Evolutionary conservation across 1,140 invertebrate genomes (phyloP), one percentile per base, ranked within the genome.

Genomic region (Mizuhopecten yessoensis): DNA sequence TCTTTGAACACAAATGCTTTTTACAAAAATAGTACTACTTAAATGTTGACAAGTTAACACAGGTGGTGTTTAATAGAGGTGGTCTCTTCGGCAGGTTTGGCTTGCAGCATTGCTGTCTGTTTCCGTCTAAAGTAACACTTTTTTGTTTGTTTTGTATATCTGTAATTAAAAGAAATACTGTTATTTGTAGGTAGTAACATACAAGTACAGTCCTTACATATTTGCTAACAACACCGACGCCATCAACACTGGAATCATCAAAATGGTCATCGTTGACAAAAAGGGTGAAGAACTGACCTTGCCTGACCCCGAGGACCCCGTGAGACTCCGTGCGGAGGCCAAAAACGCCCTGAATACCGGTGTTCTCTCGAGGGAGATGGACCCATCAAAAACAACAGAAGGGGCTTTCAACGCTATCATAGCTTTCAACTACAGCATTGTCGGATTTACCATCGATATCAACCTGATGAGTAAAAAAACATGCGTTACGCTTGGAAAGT

Each of bases 151-250:
- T 39, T 39, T 39, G n/a, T n/a, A n/a, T n/a, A n/a, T n/a, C n/a
- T n/a, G n/a, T n/a, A n/a, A n/a, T n/a, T 13, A 39, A 39, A 39
- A 17, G 15, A 49, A 49, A 2, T 49, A 20, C 20, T 49, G 45
- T 49, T 49, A 7, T n/a, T 5, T 75, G 23, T 75, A 90, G 89
- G 86, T 90, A 20, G 33, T 90, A 33, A 87, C 89, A 34, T 90
- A 90, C 33, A 15, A 42, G n/a, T 86, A 23, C 29, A 90, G 89
- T 39, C 89, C 89, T n/a, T 90, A 90, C 39, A 86, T 42, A 13
- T 86, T 34, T 90, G 89, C 42, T 3, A 42, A 90, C 33, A 90
- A 90, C 33, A 39, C 86, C 3, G 36, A 90, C 20, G 23, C 89
- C 42, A 86, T 87, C 20, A 86, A 86, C 36, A 86, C 89, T 5